Percentiles rank a stretch among this genome's conserved stretches.
These are phyloP conservation scores for Leptonema lineaticorne DNA, from an alignment of 1,140 invertebrate genomes.

Conservation along the genomic window DNA sequence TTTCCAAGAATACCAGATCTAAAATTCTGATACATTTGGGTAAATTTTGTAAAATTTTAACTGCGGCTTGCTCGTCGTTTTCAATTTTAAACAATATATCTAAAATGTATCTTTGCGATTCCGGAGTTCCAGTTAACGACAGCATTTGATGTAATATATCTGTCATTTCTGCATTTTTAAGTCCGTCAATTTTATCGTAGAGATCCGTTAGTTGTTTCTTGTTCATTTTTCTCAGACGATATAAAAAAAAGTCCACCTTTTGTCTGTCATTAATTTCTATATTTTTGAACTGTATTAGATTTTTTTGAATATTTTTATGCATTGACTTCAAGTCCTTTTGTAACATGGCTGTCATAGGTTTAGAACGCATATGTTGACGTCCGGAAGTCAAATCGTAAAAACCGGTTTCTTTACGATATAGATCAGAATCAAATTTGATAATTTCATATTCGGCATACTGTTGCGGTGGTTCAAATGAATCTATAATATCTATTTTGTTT, in stretches of 20 bases:
- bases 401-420: neutral
- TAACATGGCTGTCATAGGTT: neutral
- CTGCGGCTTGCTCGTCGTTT: constrained; percentile 40
- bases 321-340: neutral
- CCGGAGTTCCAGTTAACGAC: constrained; percentile 50
- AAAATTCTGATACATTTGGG: constrained; percentile 44
- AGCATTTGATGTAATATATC: constrained; percentile 48
- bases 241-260: neutral
- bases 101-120: constrained; percentile 46
- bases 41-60: constrained; percentile 47
- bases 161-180: neutral
- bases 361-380: neutral
- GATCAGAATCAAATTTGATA: neutral
- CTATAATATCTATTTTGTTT: neutral
- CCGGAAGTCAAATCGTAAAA: neutral
- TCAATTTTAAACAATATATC: constrained; percentile 45
- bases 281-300: neutral
- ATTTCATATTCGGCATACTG: neutral
- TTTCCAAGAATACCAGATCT: constrained; percentile 43
- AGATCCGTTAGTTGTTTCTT: neutral
- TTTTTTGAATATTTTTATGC: neutral
- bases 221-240: neutral
- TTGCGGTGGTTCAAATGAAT: neutral
- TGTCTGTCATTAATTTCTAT: neutral
- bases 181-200: neutral